Percentiles rank a stretch among this genome's conserved stretches.
phyloP scores from a whole-genome alignment of 1,140 invertebrate species.

The Anoplophora glabripennis region DNA sequence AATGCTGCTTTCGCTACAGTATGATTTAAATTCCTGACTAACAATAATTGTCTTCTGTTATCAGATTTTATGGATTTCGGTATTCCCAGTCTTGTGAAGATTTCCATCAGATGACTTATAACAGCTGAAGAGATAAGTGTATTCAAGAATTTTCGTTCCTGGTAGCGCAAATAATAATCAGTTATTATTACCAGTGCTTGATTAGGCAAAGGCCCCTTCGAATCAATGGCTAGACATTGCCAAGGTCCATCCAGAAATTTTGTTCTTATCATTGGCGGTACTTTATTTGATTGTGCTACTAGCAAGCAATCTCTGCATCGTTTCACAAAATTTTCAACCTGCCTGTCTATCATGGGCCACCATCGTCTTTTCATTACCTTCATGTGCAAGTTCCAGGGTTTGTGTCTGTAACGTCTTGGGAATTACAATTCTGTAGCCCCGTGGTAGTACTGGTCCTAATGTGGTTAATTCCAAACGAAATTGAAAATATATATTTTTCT shows the following conservation, averaged over 20 bases:
- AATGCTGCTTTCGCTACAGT: constrained; percentile 32
- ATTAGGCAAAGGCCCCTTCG: constrained; percentile 29
- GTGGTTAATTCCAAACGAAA: constrained; percentile 23
- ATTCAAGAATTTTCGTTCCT: constrained; percentile 25
- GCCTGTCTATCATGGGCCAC: constrained; percentile 43
- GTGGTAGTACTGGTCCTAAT: constrained; percentile 15
- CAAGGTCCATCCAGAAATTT: constrained; percentile 34
- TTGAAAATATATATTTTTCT: constrained; percentile 27
- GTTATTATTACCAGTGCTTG: constrained; percentile 31
- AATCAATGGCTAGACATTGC: constrained; percentile 30
- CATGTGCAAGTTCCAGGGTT: constrained; percentile 38
- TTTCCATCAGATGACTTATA: constrained; percentile 17
- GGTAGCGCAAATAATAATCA: constrained; percentile 35
- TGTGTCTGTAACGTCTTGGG: constrained; percentile 23
- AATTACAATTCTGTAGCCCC: constrained; percentile 37
- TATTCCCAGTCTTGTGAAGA: constrained; percentile 24
- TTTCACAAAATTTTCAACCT: constrained; percentile 36
- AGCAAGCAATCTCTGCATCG: constrained; percentile 19
- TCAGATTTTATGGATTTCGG: constrained; percentile 31
- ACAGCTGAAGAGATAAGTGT: constrained; percentile 7
- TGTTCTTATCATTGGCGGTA: constrained; percentile 28
- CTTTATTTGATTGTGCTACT: constrained; percentile 13
- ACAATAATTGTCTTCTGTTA: constrained; percentile 37
- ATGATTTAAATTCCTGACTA: constrained; percentile 32
- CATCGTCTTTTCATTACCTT: constrained; percentile 45